Evolutionary conservation across 2,888 invertebrate species (phyloP).

Genomic region (Agrypnus murinus): DNA sequence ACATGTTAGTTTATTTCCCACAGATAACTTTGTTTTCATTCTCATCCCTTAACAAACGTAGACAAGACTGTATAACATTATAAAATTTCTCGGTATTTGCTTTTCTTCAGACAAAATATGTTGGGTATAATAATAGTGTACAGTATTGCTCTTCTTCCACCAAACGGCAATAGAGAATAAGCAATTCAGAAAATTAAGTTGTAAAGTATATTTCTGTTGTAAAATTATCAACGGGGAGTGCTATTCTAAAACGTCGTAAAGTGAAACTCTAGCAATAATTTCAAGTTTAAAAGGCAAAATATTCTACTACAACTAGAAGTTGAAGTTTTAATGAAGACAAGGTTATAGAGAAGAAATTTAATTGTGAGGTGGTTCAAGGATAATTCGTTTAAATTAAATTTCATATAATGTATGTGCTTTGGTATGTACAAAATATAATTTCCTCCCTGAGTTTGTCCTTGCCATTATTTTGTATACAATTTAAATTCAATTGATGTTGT

Average conservation of each 20-base stretch:
- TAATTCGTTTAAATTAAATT: slow-evolving; percentile 1
- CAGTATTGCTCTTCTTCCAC: slow-evolving; percentile 1
- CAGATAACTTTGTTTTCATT: slow-evolving; percentile 48
- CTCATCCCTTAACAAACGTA: slow-evolving; percentile 46
- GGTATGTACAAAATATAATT: not conserved
- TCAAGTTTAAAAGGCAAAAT: not conserved
- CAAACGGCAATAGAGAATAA: slow-evolving; percentile 6
- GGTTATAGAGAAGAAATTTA: not conserved
- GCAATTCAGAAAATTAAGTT: slow-evolving; percentile 27
- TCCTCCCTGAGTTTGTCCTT: not conserved
- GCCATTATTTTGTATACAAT: not conserved
- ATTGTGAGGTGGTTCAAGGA: not conserved
- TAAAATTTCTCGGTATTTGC: slow-evolving; percentile 35
- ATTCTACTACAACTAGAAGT: not conserved
- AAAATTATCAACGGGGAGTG: slow-evolving; percentile 28
- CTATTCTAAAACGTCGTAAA: slow-evolving; percentile 14
- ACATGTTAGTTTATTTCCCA: slow-evolving; percentile 46
- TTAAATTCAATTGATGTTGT: not conserved
- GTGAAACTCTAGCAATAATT: slow-evolving; percentile 1
- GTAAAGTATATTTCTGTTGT: slow-evolving; percentile 29
- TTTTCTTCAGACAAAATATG: slow-evolving; percentile 23
- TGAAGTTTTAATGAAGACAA: not conserved
- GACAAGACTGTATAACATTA: slow-evolving; percentile 34
- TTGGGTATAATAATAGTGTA: not conserved
- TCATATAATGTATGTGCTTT: slow-evolving; percentile 3